Conservation (phyloP, 2,113 vertebrate species). For the Promerops cafer region DNA sequence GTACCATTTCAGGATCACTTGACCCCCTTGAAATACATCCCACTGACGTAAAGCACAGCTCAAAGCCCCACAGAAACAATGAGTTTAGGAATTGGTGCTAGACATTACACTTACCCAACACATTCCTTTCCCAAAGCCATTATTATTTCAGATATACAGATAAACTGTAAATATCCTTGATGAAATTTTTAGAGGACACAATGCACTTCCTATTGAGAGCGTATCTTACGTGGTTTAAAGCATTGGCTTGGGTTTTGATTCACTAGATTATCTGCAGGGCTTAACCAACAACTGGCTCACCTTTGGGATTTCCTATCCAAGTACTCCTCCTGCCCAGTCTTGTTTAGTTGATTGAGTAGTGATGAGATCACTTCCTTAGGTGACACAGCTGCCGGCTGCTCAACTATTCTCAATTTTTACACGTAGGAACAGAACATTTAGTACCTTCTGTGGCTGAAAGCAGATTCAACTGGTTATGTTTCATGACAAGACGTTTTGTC, state of each 20-base stretch:
- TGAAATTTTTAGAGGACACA: background rate
- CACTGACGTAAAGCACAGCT: background rate
- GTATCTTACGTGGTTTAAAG: background rate
- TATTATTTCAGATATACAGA: background rate
- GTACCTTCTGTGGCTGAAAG: background rate
- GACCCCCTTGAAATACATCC: background rate
- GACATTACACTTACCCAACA: background rate
- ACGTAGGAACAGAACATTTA: background rate
- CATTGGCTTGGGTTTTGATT: rapidly evolving
- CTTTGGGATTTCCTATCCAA: background rate
- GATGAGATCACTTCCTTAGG: background rate
- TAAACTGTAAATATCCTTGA: background rate
- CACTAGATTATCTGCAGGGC: background rate
- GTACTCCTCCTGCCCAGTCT: background rate
- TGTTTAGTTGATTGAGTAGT: background rate
- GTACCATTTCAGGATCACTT: background rate
- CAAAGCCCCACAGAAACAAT: background rate
- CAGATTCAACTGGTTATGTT: background rate
- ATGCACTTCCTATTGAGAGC: background rate
- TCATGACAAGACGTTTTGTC: background rate
- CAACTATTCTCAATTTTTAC: background rate
- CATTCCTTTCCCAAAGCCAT: background rate
- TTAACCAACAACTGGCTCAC: background rate
- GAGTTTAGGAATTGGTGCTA: background rate
- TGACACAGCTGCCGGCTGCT: background rate